Percentiles rank a stretch among this genome's conserved stretches.
These are phyloP conservation scores for Leptinotarsa rubiginosa DNA, from an alignment of 2,888 invertebrate genomes.

Conservation along the genomic window DNA sequence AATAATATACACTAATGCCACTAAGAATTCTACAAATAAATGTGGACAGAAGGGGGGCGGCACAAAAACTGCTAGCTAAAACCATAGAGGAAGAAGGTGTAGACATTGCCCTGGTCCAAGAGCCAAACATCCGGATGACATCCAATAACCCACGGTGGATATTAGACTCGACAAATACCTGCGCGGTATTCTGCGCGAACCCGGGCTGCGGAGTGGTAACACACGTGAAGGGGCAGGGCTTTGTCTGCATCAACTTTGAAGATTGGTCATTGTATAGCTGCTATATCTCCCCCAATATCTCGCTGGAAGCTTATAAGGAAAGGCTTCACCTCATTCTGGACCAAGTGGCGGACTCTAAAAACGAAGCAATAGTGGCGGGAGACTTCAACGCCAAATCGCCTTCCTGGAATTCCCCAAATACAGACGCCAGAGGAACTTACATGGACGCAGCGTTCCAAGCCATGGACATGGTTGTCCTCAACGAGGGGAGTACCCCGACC, in stretches of 20 bases:
- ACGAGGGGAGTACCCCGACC: constrained; percentile 15
- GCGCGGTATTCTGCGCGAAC: neutral
- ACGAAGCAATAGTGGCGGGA: neutral
- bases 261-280: neutral
- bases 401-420: neutral
- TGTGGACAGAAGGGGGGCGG: constrained; percentile 6
- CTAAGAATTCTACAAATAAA: constrained; percentile 23
- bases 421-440: neutral
- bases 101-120: constrained; percentile 15
- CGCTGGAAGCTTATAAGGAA: neutral
- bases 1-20: neutral
- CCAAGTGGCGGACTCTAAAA: neutral
- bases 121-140: neutral
- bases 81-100: neutral
- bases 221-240: constrained; percentile 6
- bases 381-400: no score
- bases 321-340: neutral
- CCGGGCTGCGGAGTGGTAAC: no score
- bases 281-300: neutral
- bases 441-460: neutral
- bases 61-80: neutral
- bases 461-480: neutral
- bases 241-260: constrained; percentile 1
- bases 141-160: neutral
- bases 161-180: neutral